Evolutionary conservation across 2,888 invertebrate genomes (phyloP).

Genomic region (Candidula unifasciata): DNA sequence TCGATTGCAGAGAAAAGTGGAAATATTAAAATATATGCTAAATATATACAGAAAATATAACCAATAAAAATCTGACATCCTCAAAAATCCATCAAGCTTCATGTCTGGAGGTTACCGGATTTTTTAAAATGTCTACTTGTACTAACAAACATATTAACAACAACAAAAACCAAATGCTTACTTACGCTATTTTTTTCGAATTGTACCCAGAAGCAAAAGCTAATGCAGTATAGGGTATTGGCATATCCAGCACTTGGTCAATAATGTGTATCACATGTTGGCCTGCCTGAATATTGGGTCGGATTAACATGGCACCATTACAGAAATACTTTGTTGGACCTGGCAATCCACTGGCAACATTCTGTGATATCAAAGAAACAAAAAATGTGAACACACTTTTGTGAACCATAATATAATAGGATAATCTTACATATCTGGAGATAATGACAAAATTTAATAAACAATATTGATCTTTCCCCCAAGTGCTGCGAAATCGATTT

Average conservation of each 20-base stretch:
- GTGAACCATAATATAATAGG: neutral
- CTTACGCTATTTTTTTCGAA: neutral
- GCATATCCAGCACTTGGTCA: slow-evolving; percentile 78
- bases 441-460: too few species aligned
- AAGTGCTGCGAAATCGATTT: too few species aligned
- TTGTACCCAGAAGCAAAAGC: slow-evolving; percentile 41
- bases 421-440: too few species aligned
- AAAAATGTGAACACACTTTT: neutral
- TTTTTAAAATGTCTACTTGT: too few species aligned
- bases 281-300: slow-evolving; percentile 57
- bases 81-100: too few species aligned
- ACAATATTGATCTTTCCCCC: too few species aligned
- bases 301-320: slow-evolving; percentile 62
- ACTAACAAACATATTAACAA: too few species aligned
- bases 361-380: slow-evolving; percentile 30
- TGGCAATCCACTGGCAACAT: slow-evolving; percentile 53
- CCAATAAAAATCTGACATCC: too few species aligned
- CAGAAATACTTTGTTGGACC: slow-evolving; percentile 60
- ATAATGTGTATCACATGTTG: slow-evolving; percentile 96
- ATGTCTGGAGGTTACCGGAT: too few species aligned
- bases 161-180: neutral
- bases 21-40: too few species aligned
- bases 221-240: slow-evolving; percentile 11
- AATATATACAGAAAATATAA: too few species aligned
- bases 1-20: too few species aligned